Percentiles rank a stretch among this genome's conserved stretches.
These are phyloP conservation scores for Syrrhaptes paradoxus DNA, from an alignment of 2,113 vertebrate genomes.

Conservation along the genomic window DNA sequence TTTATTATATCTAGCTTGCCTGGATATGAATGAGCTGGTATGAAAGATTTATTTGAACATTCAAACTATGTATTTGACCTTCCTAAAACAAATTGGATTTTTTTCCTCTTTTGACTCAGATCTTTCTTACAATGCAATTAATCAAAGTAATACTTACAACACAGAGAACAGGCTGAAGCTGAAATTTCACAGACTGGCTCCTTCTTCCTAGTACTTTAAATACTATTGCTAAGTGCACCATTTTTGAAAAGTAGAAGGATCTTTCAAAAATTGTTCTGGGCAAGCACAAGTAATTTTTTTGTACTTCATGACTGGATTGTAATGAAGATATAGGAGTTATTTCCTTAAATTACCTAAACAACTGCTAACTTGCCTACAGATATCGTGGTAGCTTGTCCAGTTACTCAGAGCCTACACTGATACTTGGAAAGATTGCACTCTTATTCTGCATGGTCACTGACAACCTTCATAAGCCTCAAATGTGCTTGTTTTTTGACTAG, in stretches of 20 bases:
- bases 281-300: not conserved
- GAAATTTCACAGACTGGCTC: not conserved
- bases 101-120: not conserved
- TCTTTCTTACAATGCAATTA: not conserved
- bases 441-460: not conserved
- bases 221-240: not conserved
- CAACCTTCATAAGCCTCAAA: not conserved
- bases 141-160: not conserved
- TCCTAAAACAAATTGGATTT: not conserved
- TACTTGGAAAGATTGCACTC: not conserved
- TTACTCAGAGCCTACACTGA: not conserved
- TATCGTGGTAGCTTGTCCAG: not conserved
- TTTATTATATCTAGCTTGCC: not conserved
- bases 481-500: not conserved
- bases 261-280: not conserved
- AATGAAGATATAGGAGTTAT: not conserved
- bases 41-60: not conserved
- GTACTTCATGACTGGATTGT: not conserved
- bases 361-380: not conserved
- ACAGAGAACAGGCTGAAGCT: not conserved
- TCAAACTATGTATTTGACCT: not conserved
- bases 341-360: not conserved
- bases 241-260: not conserved
- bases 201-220: not conserved
- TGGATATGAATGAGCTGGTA: not conserved